Percentiles rank a stretch among this genome's conserved stretches.
These are phyloP conservation scores for Psammodynastes pulverulentus DNA, from an alignment of 2,113 vertebrate species.

Conservation along the genomic window DNA sequence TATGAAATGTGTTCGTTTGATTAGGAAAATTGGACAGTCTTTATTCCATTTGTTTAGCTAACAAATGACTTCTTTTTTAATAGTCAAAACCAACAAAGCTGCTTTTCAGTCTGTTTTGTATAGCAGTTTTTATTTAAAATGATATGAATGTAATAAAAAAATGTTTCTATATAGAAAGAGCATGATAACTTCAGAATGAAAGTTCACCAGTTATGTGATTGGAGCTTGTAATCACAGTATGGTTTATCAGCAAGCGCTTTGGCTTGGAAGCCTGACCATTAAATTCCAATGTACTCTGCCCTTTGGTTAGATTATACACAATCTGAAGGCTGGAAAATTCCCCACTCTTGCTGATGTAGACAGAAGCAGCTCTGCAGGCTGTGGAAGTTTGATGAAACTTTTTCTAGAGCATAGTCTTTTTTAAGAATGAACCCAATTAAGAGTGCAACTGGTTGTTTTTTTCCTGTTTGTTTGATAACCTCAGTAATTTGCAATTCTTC, in stretches of 20 bases:
- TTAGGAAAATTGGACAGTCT: slow-evolving; percentile 26
- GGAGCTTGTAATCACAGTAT: slow-evolving; percentile 16
- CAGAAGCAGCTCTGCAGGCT: slow-evolving; percentile 48
- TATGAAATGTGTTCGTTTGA: slow-evolving; percentile 32
- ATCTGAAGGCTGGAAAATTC: slow-evolving; percentile 25
- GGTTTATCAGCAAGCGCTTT: slow-evolving; percentile 27
- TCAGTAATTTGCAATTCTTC: slow-evolving; percentile 6
- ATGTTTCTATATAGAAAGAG: slow-evolving; percentile 1
- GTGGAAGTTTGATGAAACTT: slow-evolving; percentile 23
- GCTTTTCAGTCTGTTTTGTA: background rate
- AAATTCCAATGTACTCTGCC: slow-evolving; percentile 25
- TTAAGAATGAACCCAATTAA: background rate
- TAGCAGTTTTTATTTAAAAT: background rate
- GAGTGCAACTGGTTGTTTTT: slow-evolving; percentile 13
- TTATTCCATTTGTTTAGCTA: slow-evolving; percentile 31
- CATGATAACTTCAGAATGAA: slow-evolving; percentile 24
- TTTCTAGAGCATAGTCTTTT: slow-evolving; percentile 18
- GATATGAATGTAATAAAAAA: background rate
- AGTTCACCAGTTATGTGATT: slow-evolving; percentile 13
- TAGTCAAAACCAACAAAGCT: background rate
- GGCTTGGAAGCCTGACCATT: slow-evolving; percentile 14
- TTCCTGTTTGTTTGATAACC: slow-evolving; percentile 28
- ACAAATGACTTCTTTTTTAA: background rate
- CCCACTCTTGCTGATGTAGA: slow-evolving; percentile 46
- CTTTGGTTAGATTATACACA: slow-evolving; percentile 10